Base-by-base conservation (phyloP, 2,797 vertebrate species). In the Melanotaenia nigrans region DNA sequence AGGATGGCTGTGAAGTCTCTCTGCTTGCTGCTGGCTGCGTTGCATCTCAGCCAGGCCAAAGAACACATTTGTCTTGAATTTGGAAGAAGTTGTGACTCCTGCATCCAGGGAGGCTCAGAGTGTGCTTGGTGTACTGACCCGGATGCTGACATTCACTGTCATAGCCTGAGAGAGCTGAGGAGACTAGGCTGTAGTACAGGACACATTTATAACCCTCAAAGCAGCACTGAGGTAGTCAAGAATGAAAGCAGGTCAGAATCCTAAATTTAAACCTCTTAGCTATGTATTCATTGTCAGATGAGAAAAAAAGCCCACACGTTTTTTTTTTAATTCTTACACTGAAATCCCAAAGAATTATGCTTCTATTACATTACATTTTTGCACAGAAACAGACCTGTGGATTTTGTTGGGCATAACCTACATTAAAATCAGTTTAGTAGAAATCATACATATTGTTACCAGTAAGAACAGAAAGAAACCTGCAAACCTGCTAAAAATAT, bases 71-170 rank as follows among this genome's bases (percentile, higher is more conserved):
- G 90, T 69, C 73, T n/a, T 4, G 16, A 0, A 18, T 73, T 65
- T 9, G 75, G 70, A 4, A 58, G 59, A 11, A 82, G 8, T 76
- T 91, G 87, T 22, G 58, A 82, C 0, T n/a, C 85, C 58, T 93
- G 92, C 71, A 77, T 92, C 66, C 73, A 59, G 73, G 77, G 71
- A 0, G 70, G 80, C 20, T 71, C 85, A 0, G 45, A 65, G n/a
- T 92, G 89, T 5, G 82, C 83, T 1, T 93, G 90, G 90, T 92
- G 90, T 75, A 65, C 59, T 0, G 55, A 7, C 8, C 71, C 66
- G 18, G 0, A 11, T 3, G 8, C 24, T 1, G 18, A 6, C 1
- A 3, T 40, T 33, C 78, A n/a, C n/a, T 91, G 90, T 59, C 11
- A 84, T 1, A 88, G 42, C 2, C 0, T n/a, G 9, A 25, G 70